Evolutionary conservation across 2,888 invertebrate species (phyloP), one percentile per base, ranked within the genome.

Genomic region (Mechanitis mazaeus): DNA sequence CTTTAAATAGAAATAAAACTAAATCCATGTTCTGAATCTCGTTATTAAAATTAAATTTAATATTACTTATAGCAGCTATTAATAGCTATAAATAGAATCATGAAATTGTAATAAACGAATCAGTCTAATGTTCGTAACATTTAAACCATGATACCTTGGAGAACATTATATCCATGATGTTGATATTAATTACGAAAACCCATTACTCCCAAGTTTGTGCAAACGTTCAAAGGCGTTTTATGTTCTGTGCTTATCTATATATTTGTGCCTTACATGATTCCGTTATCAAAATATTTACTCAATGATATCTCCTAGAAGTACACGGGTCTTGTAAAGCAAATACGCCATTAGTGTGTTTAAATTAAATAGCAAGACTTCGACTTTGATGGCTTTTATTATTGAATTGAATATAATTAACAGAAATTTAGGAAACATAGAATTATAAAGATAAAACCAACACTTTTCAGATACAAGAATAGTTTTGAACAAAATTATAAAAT

Each of bases 201-300:
- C 57, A 57, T 57, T 45, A 59, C 33, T 7, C 45, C 45, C 20
- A 3, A 54, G 33, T 38, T 55, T 54, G 42, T 35, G 28, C 54
- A 46, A 45, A 20, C 33, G 56, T 59, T 59, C 57, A 61, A 61
- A 64, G 61, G 59, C 7, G 38, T 59, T 57, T 54, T 1, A 55
- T 54, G 46, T 28, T 45, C 20, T 55, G 7, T 50, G 9, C 9
- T 45, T 28, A 45, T 45, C 35, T 33, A 20, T 53, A 31, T 20
- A 33, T 6, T 46, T 33, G 56, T 57, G 31, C 38, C 12, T 35
- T 53, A 57, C 56, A 53, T 31, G 53, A 5, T 42, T 57, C 45
- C 47, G 9, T 57, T 54, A 46, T 38, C 55, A 60, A 55, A 63
- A 59, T 63, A 60, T 65, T 63, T 65, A 59, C 55, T 58, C 58